Conservation (phyloP, 2,113 vertebrate genomes). For the Hippocampus zosterae region DNA sequence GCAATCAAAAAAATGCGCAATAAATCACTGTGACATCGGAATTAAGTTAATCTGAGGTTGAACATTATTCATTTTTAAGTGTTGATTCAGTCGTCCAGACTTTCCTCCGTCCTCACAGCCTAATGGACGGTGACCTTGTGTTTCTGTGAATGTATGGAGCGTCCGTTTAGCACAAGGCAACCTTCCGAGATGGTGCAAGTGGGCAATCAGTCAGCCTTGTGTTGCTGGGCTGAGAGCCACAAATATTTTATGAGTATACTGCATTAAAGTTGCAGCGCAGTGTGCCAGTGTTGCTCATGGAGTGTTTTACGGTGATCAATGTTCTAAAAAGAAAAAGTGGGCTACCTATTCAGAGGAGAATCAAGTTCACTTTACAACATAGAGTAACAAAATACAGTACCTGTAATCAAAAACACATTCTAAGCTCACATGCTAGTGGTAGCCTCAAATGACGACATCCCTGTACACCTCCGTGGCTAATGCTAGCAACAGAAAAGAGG, state of each 20-base stretch:
- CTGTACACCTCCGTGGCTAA: no score
- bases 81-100: slow-evolving; percentile 12
- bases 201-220: slow-evolving; percentile 35
- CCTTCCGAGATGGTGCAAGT: slow-evolving; percentile 27
- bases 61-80: slow-evolving; percentile 43
- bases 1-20: neutral
- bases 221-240: slow-evolving; percentile 51
- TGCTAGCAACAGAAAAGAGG: no score
- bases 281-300: slow-evolving; percentile 43
- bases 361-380: slow-evolving; percentile 1
- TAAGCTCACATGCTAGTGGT: no score
- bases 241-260: slow-evolving; percentile 67
- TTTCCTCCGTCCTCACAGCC: slow-evolving; percentile 25
- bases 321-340: slow-evolving; percentile 21
- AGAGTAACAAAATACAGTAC: no score
- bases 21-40: neutral
- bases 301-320: slow-evolving; percentile 45
- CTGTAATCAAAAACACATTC: no score
- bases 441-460: no score
- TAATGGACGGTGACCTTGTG: slow-evolving; percentile 53
- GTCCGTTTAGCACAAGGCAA: slow-evolving; percentile 29
- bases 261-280: slow-evolving; percentile 63
- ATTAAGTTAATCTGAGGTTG: slow-evolving; percentile 34
- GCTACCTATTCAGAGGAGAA: slow-evolving; percentile 25
- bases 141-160: slow-evolving; percentile 33